A percentile compares a stretch with the other conserved stretches of the same genome.
Conservation (phyloP, 1,140 invertebrate genomes). For the Nasonia vitripennis region DNA sequence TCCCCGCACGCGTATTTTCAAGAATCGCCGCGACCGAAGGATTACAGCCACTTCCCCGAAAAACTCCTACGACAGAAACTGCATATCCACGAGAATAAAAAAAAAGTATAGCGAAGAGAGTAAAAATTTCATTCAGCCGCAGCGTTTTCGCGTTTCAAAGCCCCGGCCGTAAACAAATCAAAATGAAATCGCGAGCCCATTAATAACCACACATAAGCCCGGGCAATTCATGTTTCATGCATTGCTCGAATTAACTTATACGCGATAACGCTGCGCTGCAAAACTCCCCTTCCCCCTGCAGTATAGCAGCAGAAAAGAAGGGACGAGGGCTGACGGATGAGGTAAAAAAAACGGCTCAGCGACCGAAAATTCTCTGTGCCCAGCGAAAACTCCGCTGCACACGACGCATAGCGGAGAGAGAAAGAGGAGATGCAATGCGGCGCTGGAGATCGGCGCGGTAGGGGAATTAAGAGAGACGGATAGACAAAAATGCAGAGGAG, state of each 20-base stretch:
- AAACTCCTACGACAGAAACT: not conserved
- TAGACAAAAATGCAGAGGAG: slow-evolving; percentile 33
- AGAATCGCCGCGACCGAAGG: not conserved
- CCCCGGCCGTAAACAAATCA: slow-evolving; percentile 22
- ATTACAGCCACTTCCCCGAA: not conserved
- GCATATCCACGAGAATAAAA: too few species aligned
- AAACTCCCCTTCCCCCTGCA: not conserved
- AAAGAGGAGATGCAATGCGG: slow-evolving; percentile 43
- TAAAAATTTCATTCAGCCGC: not conserved
- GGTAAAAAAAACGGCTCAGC: not conserved
- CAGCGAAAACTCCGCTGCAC: not conserved
- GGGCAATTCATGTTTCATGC: not conserved
- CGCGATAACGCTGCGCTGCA: slow-evolving; percentile 2
- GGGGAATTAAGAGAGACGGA: slow-evolving; percentile 42
- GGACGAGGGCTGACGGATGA: not conserved
- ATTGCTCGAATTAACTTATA: slow-evolving; percentile 27
- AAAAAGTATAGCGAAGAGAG: not conserved
- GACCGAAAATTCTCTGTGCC: slow-evolving; percentile 21
- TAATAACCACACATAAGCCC: slow-evolving; percentile 21
- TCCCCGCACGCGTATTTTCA: not conserved
- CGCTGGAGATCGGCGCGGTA: slow-evolving; percentile 13
- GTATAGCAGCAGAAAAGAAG: not conserved
- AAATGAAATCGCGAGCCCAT: slow-evolving; percentile 31
- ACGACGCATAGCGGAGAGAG: not conserved
- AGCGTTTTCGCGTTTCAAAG: not conserved